phyloP scores from a whole-genome alignment of 2,797 vertebrate genomes.

The Erethizon dorsatum region DNA sequence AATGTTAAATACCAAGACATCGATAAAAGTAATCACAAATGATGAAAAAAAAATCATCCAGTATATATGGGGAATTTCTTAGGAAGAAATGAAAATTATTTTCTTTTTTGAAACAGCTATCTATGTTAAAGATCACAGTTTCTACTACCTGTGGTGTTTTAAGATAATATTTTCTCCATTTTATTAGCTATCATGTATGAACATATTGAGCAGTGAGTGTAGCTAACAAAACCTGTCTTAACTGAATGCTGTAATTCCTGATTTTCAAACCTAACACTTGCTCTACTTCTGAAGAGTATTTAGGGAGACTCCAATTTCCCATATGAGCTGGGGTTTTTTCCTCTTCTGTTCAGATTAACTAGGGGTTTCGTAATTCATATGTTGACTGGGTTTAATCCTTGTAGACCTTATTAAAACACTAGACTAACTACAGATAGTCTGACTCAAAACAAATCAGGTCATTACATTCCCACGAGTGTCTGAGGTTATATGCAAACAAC shows the following conservation, averaged over 20 bases:
- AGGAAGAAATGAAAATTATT: neutral
- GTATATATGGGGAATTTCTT: neutral
- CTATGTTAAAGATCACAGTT: constrained; percentile 34
- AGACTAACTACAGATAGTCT: constrained; percentile 69
- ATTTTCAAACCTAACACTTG: neutral
- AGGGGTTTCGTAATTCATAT: constrained; percentile 61
- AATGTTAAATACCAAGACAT: neutral
- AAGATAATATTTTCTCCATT: neutral
- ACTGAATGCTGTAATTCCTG: neutral
- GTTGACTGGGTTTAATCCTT: constrained; percentile 75
- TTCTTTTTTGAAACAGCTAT: constrained; percentile 17
- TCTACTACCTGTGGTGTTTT: neutral
- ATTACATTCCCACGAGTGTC: constrained; percentile 71
- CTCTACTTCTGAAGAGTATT: neutral
- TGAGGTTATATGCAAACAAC: neutral
- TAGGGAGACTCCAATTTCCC: neutral
- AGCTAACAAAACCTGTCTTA: neutral
- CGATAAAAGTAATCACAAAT: constrained; percentile 8
- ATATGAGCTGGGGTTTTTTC: neutral
- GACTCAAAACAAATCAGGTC: constrained; percentile 78
- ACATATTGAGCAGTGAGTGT: neutral
- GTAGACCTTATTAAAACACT: constrained; percentile 77
- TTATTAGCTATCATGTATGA: neutral
- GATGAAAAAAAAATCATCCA: constrained; percentile 17
- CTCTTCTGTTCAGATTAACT: constrained; percentile 55